Base-by-base conservation (phyloP, 2,888 invertebrate species). In the Trypoxylon attenuatum region DNA sequence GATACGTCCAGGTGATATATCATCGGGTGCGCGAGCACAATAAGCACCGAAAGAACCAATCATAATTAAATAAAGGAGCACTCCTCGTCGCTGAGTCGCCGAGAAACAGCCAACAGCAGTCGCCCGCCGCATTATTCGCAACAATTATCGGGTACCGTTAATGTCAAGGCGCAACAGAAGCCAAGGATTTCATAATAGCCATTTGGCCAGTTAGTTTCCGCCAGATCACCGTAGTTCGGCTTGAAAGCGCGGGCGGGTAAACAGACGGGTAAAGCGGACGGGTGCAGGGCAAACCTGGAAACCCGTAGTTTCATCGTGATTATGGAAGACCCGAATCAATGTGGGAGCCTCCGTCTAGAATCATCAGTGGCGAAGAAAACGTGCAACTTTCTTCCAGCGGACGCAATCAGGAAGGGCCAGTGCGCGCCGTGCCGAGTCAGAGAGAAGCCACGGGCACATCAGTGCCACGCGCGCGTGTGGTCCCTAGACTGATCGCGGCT, bases 401-500 rank as follows among this genome's bases (percentile, higher is more conserved):
- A 42, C 22, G 18, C 38, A 50, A 61, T 29, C 13, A 45, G n/a
- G 13, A n/a, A 18, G 8, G 15, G 10, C 6, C 6, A 15, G 19
- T 15, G 15, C 5, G 18, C 45, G 18, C 16, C 16, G 10, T 23
- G 16, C 10, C n/a, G n/a, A n/a, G n/a, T n/a, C n/a, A n/a, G n/a
- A n/a, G n/a, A n/a, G n/a, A 10, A 43, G 6, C 22, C 5, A 18
- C 25, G 27, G 5, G 21, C 23, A 22, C 15, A 33, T 10, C 8
- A 23, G 51, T 38, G 25, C 8, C 27, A 43, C 41, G n/a, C 23
- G 18, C 69, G 74, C 78, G 83, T 82, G 84, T 82, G 83, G 82
- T 80, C 81, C 61, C 8, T 21, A 42, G 61, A 64, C 51, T 49
- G 75, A 67, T 69, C 59, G 51, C 46, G 61, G 42, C 45, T 60